These are phyloP conservation scores for Xanthostigma xanthostigma DNA, from an alignment of 2,888 invertebrate genomes.

Conservation along the genomic window DNA sequence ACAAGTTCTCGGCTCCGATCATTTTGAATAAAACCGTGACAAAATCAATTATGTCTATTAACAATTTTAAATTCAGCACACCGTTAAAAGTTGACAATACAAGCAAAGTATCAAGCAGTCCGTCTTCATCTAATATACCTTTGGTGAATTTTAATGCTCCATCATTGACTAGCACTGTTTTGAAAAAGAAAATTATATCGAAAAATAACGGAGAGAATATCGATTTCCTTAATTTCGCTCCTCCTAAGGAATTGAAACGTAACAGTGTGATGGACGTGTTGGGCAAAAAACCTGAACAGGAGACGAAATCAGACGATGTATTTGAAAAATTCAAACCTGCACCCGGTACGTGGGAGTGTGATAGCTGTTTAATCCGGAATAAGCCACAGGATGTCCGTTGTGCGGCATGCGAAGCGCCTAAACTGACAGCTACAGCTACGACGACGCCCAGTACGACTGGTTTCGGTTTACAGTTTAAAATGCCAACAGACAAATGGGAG, in stretches of 20 bases:
- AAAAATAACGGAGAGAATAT: constrained; percentile 15
- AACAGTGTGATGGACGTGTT: constrained; percentile 31
- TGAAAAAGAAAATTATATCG: constrained; percentile 20
- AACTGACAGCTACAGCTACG: constrained; percentile 12
- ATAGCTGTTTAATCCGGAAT: constrained; percentile 45
- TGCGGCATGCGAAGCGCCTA: constrained; percentile 36
- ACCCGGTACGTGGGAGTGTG: constrained; percentile 49
- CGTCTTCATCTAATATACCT: constrained; percentile 9
- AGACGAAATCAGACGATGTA: constrained; percentile 7
- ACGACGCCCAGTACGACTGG: constrained; percentile 10
- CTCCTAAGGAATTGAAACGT: constrained; percentile 22
- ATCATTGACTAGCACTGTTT: constrained; percentile 18
- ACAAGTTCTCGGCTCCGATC: constrained; percentile 34
- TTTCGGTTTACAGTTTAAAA: constrained; percentile 26
- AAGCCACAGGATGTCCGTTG: constrained; percentile 30
- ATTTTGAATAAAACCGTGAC: constrained; percentile 25
- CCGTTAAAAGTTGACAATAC: constrained; percentile 28
- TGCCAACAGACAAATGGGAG: constrained; percentile 35
- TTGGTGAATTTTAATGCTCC: constrained; percentile 23
- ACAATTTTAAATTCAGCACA: constrained; percentile 40
- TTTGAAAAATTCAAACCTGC: constrained; percentile 34
- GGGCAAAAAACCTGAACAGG: constrained; percentile 13
- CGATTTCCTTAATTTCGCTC: constrained; percentile 9
- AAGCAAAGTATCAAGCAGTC: constrained; percentile 8
- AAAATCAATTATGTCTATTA: constrained; percentile 30